phyloP scores from a whole-genome alignment of 2,797 vertebrate species.

The Lateolabrax maculatus region DNA sequence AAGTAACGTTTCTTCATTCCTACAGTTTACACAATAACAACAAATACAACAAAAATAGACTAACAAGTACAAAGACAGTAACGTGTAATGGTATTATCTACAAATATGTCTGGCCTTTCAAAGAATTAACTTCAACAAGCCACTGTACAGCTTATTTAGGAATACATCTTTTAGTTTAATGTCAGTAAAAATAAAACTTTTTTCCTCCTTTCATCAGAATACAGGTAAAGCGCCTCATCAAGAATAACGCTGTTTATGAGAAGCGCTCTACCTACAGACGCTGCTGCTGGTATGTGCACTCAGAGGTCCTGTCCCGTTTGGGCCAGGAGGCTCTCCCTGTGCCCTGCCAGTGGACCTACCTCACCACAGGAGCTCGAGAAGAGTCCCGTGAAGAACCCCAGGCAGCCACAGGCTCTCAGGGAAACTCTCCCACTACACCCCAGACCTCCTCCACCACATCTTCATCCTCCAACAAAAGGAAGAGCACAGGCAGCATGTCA shows the following conservation, averaged over 20 bases:
- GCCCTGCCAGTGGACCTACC: conserved; percentile 96
- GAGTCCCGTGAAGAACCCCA: conserved; percentile 88
- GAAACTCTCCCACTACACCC: conserved; percentile 82
- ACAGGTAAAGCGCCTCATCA: conserved; percentile 91
- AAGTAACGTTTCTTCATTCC: not conserved
- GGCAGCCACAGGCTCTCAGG: conserved; percentile 70
- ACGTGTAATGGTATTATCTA: not conserved
- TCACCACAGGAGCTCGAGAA: conserved; percentile 90
- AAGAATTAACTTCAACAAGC: not conserved
- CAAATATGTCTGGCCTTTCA: not conserved
- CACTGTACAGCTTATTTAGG: not conserved
- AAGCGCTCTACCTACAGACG: conserved; percentile 90
- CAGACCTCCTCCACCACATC: conserved; percentile 77
- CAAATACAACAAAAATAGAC: not conserved
- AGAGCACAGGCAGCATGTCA: conserved; percentile 91
- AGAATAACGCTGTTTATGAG: conserved; percentile 92
- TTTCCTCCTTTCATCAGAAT: conserved; percentile 73
- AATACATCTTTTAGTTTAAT: not conserved
- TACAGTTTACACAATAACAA: not conserved
- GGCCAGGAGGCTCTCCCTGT: conserved; percentile 90
- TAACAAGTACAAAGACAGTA: too few relatives aligned
- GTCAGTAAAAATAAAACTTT: not conserved
- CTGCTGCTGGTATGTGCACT: conserved; percentile 95
- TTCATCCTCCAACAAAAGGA: conserved; percentile 87
- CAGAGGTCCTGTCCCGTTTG: conserved; percentile 89